Evolutionary conservation across 2,888 invertebrate species (phyloP), one percentile per base, ranked within the genome.

Genomic region (Melieria picta): DNA sequence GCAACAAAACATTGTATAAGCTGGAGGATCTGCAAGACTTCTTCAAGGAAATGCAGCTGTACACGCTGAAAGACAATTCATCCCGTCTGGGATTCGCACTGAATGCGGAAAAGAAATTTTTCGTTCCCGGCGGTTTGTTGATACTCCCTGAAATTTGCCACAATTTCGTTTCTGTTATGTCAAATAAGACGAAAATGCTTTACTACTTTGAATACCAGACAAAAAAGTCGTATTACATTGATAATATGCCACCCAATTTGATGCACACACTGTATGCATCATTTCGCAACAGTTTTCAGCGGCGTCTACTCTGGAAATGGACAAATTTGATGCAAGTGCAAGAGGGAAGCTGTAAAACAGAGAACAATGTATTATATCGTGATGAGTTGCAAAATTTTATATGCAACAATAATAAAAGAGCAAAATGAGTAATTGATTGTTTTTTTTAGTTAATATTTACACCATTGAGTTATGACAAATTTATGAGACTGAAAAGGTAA

Each of bases 271-370:
- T 85, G 1, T 84, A 81, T 64, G 80, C 85, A 46, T 87, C 87
- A 3, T 87, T 87, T 72, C 81, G 84, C 0, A 79, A 82, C 9
- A 81, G 82, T 60, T 87, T 82, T 74, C 63, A 65, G 1, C 75
- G 80, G 0, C 83, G 87, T 1, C 69, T 81, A 42, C 64, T 84
- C 11, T 87, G 87, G 87, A 85, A 86, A 72, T 87, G 87, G 86
- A 83, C 83, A 13, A 79, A 83, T 75, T 80, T 81, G 10, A 75
- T 77, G 65, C 87, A 87, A 77, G 87, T 87, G 52, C 80, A 82
- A 9, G 83, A 86, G 72, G 69, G 73, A 4, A 77, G 82, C 48
- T 74, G 64, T 47, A 78, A 78, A 72, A 77, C 79, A 46, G 77
- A 81, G 64, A 72, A 77, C 71, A 75, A 76, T 74, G 77, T 83